A percentile compares a stretch with the other conserved stretches of the same genome.
phyloP scores from a whole-genome alignment of 2,888 invertebrate genomes.

The Drosophila yooni region DNA sequence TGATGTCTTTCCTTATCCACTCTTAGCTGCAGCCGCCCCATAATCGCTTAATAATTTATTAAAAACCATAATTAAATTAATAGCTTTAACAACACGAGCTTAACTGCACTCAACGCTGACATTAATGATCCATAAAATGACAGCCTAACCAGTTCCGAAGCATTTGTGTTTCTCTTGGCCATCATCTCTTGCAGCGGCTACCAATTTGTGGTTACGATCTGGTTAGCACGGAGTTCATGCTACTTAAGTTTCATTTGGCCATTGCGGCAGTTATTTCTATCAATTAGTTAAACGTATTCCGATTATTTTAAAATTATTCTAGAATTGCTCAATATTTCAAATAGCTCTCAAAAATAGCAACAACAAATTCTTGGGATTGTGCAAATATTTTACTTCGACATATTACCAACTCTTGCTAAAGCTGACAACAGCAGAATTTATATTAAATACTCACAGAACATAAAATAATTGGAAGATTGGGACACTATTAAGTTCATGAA shows the following conservation, averaged over 20 bases:
- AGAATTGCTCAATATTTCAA: background rate
- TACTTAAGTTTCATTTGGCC: constrained; percentile 7
- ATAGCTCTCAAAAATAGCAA: background rate
- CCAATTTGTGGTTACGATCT: constrained; percentile 19
- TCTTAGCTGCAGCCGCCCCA: constrained; percentile 6
- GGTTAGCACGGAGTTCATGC: constrained; percentile 6
- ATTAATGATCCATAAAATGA: constrained; percentile 68
- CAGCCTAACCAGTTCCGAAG: constrained; percentile 60
- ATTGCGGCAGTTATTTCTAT: background rate
- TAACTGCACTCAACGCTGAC: constrained; percentile 42
- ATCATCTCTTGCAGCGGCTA: constrained; percentile 11
- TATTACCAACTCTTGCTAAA: background rate
- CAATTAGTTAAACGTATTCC: constrained; percentile 1
- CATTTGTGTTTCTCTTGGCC: constrained; percentile 18
- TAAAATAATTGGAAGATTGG: too few species aligned
- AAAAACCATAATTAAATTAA: constrained; percentile 51
- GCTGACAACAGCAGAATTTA: background rate
- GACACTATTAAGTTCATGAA: too few species aligned
- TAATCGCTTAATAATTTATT: constrained; percentile 53
- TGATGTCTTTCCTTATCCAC: background rate
- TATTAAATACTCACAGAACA: background rate
- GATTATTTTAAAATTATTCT: constrained; percentile 4
- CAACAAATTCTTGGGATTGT: background rate
- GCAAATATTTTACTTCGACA: background rate
- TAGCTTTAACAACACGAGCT: constrained; percentile 25